Conservation (phyloP, 2,113 vertebrate species). For the Hirundichthys speculiger region DNA sequence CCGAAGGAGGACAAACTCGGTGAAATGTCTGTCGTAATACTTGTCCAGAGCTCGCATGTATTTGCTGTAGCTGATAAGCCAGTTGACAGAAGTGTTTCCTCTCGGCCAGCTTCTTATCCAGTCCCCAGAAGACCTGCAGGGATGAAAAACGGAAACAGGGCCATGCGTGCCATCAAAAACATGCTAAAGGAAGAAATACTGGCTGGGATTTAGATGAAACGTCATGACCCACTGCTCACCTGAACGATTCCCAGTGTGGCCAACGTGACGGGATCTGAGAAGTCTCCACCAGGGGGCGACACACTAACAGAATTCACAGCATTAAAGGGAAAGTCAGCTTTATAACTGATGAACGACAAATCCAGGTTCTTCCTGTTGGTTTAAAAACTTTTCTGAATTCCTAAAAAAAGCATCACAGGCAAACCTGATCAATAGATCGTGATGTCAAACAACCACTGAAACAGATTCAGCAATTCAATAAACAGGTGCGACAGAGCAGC, state of each 20-base stretch:
- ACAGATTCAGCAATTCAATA: too few species aligned
- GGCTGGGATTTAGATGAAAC: background rate
- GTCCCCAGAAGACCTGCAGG: slow-evolving; percentile 94
- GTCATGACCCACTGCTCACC: slow-evolving; percentile 44
- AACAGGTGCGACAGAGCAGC: too few species aligned
- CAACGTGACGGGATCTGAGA: slow-evolving; percentile 98
- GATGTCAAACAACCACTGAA: too few species aligned
- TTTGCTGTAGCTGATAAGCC: slow-evolving; percentile 99
- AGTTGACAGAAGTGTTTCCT: slow-evolving; percentile 99
- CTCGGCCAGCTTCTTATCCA: slow-evolving; percentile 98
- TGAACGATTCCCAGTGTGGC: slow-evolving; percentile 97
- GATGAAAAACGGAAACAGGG: background rate
- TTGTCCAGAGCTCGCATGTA: slow-evolving; percentile 94
- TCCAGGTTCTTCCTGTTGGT: too few species aligned
- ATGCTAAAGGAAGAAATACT: background rate
- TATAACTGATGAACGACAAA: background rate
- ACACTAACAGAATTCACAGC: slow-evolving; percentile 80
- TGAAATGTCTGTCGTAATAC: slow-evolving; percentile 96
- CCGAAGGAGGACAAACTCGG: slow-evolving; percentile 94
- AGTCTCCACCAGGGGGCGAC: slow-evolving; percentile 97
- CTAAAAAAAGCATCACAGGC: background rate
- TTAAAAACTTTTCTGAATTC: background rate
- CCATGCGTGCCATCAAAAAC: background rate
- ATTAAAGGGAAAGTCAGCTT: background rate
- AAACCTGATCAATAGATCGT: background rate